Percentiles rank a stretch among this genome's conserved stretches.
These are phyloP conservation scores for Euschistus heros DNA, from an alignment of 1,140 invertebrate species.

Conservation along the genomic window DNA sequence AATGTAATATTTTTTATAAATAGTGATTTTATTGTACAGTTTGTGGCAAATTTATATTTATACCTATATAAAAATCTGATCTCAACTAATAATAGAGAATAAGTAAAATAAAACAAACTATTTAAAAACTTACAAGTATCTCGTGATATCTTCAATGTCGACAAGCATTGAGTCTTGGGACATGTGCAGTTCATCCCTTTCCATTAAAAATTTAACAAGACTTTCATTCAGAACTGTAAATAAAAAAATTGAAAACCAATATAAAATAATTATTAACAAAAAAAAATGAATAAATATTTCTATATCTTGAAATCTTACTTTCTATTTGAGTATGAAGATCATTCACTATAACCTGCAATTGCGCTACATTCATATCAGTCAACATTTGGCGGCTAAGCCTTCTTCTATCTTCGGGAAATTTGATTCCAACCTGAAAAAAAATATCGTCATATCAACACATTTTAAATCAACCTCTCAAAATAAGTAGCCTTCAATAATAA, in stretches of 20 bases:
- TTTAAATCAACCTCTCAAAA: too few relatives aligned
- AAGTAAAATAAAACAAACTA: background rate
- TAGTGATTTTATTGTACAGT: background rate
- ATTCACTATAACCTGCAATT: conserved; percentile 89
- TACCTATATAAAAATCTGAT: background rate
- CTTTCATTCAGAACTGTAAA: conserved; percentile 66
- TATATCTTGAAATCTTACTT: conserved; percentile 38
- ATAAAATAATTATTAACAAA: background rate
- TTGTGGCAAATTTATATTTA: background rate
- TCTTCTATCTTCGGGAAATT: conserved; percentile 66
- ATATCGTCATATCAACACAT: conserved; percentile 12
- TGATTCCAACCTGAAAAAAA: conserved; percentile 58
- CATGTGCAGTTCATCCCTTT: conserved; percentile 89
- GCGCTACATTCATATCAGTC: conserved; percentile 87
- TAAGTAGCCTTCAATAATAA: too few relatives aligned
- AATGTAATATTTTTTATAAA: background rate
- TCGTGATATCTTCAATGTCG: conserved; percentile 88
- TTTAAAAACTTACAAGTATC: conserved; percentile 59
- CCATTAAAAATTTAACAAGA: conserved; percentile 73
- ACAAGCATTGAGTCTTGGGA: conserved; percentile 94
- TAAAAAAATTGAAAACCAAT: background rate
- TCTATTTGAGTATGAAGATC: conserved; percentile 89
- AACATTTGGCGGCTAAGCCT: conserved; percentile 71
- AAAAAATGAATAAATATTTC: background rate
- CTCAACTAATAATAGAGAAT: background rate